Evolutionary conservation across 2,888 invertebrate genomes (phyloP).

Genomic region (Laspeyria flexula): DNA sequence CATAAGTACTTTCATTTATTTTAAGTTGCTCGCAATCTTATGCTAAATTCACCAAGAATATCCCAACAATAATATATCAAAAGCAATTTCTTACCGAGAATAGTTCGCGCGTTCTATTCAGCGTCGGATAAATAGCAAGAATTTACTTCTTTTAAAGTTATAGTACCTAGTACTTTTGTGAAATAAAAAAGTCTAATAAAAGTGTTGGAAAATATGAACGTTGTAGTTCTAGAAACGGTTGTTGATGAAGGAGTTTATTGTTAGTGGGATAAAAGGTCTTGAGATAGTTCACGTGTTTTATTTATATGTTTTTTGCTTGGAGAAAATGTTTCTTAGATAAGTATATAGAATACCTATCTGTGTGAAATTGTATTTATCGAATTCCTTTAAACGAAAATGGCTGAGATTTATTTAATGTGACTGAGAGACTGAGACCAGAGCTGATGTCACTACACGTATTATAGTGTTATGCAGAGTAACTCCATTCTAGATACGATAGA

Average conservation of each 20-base stretch:
- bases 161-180: conserved; percentile 20
- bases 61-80: background rate
- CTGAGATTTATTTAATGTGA: too few relatives aligned
- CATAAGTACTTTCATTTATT: background rate
- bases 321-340: background rate
- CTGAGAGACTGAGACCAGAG: too few relatives aligned
- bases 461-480: too few relatives aligned
- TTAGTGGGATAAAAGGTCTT: background rate
- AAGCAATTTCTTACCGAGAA: conserved; percentile 14
- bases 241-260: conserved; percentile 1
- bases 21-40: background rate
- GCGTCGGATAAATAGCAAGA: conserved; percentile 12
- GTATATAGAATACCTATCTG: too few relatives aligned
- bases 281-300: conserved; percentile 1
- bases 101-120: conserved; percentile 22
- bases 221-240: background rate
- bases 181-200: conserved; percentile 18
- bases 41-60: background rate
- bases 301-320: background rate
- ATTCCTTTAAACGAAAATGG: too few relatives aligned
- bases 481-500: too few relatives aligned
- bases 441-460: too few relatives aligned
- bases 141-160: conserved; percentile 29
- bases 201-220: background rate
- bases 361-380: too few relatives aligned